Evolutionary conservation across 2,888 invertebrate genomes (phyloP), one percentile per base, ranked within the genome.

Genomic region (Mesoligia furuncula): DNA sequence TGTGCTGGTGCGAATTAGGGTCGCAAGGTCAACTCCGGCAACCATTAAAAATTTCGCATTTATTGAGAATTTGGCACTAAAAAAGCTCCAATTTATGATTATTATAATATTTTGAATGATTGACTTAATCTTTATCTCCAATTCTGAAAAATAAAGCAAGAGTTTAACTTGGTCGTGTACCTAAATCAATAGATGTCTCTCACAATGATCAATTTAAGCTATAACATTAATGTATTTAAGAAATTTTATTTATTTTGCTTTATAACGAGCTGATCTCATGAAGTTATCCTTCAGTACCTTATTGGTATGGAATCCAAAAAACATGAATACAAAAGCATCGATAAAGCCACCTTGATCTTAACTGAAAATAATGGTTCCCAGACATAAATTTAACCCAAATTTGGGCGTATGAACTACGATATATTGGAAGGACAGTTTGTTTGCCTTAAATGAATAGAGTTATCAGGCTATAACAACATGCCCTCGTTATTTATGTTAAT

Each of bases 401-500:
- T 61, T 0, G 17, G 39, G 8, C 13, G 17, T 11, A 45, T 45
- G 27, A 66, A 42, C 42, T 31, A 48, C 0, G 36, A n/a, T 9
- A 61, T 62, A 36, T 62, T 31, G 3, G 45, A 45, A 65, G 5
- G 36, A 31, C 36, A 45, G 42, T 65, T 61, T 61, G 45, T 70
- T 15, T 20, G 45, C 59, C 17, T 36, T 24, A 62, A 57, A 64
- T 42, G 0, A 61, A 81, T 39, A 17, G 17, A 68, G 27, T n/a
- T 51, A 51, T 31, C n/a, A 36, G 62, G 27, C 51, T 71, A 31
- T 72, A 67, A 62, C 36, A 71, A 48, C 2, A 67, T 69, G 59
- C 59, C 51, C 64, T 82, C 31, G n/a, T 69, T 75, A 65, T 48
- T 71, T 77, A 70, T 85, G 70, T 42, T 71, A 82, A 78, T 71